Evolutionary conservation across 2,113 vertebrate genomes (phyloP), one percentile per base, ranked within the genome.

Genomic region (Lagenorhynchus albirostris): DNA sequence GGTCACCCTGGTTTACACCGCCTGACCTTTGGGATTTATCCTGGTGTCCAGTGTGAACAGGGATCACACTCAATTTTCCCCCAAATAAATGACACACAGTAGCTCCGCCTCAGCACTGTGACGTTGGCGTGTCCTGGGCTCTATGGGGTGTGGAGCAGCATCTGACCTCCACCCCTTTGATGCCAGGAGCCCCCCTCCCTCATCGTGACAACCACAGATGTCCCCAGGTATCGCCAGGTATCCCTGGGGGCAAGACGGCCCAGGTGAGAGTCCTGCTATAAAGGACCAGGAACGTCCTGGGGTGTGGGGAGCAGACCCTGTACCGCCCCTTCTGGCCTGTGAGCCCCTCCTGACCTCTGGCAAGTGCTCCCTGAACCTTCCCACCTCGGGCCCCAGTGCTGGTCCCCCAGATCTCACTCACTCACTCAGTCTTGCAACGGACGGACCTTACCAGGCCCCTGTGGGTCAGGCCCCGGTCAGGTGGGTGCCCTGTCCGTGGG

Each of bases 1-100:
- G 12, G 21, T 2, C 8, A 0, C 29, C 47, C 18, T 1, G 18
- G 26, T 31, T 50, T 11, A 9, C 2, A 20, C 18, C 9, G 3
- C 14, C 60, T 68, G 47, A 41, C 29, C 20, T 47, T 11, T 2
- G 3, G 88, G 4, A 2, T 33, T 23, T 70, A 36, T 17, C 44
- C 47, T 13, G 13, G 15, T 15, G 26, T 71, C 33, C 8, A 1
- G 13, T 1, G 0, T 18, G 33, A 50, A 41, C 60, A 31, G 25
- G 23, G 11, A 9, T 11, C 20, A 31, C 13, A 82, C 17, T 73
- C 31, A 2, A 53, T 21, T 18, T 58, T 21, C 55, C 55, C 20
- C 55, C 55, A 21, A 3, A 21, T 18, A 21, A 58, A 58, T 21
- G 18, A 21, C 4, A 21, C 12, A 41, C 21, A 0, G 14, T 26